A percentile compares a stretch with the other conserved stretches of the same genome.
Evolutionary conservation across 2,113 vertebrate species (phyloP).

Genomic region (Prionailurus bengalensis): DNA sequence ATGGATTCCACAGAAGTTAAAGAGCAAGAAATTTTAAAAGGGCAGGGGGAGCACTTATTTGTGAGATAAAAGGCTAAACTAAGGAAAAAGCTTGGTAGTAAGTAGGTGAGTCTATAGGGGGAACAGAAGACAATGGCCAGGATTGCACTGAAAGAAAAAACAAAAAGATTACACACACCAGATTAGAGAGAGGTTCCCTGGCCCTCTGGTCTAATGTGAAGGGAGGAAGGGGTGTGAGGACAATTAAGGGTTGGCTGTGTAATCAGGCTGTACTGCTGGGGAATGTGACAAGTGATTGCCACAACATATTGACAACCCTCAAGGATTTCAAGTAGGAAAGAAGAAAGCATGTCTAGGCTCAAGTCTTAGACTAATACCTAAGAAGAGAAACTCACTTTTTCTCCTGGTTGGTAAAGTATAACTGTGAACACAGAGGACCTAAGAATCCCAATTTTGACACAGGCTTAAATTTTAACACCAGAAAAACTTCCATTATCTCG

Average conservation of each 20-base stretch:
- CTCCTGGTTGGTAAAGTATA: background rate
- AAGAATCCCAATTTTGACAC: background rate
- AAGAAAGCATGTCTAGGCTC: background rate
- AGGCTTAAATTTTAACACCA: background rate
- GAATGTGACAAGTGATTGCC: accelerated
- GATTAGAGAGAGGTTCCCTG: too few species aligned
- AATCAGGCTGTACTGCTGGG: background rate
- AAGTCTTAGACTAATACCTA: background rate
- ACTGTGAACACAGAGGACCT: background rate
- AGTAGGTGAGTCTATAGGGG: background rate
- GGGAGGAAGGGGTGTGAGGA: background rate
- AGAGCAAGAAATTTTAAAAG: background rate
- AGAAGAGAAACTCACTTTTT: background rate
- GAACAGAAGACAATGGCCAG: background rate
- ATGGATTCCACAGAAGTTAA: constrained; percentile 9
- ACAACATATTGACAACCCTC: accelerated
- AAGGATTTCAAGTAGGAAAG: background rate
- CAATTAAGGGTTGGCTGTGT: background rate
- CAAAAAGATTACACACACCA: background rate
- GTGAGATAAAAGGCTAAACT: background rate
- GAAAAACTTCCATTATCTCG: background rate
- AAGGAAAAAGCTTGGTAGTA: background rate
- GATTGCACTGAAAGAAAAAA: background rate
- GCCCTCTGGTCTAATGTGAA: background rate
- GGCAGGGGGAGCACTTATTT: background rate